Conservation (phyloP, 2,113 vertebrate genomes). For the Eulacestoma nigropectus region DNA sequence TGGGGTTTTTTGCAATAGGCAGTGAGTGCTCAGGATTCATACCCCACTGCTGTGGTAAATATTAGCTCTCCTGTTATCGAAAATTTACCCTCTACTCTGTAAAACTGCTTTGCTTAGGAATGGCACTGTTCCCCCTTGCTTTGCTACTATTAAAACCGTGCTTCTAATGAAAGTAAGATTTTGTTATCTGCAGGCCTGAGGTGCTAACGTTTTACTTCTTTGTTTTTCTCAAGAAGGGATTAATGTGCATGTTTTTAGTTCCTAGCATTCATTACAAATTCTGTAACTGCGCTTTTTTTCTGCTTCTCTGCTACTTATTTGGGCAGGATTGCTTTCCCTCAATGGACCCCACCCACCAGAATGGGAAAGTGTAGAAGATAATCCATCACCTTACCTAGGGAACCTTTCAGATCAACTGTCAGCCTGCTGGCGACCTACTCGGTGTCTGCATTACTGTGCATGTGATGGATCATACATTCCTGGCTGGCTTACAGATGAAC, state of each 20-base stretch:
- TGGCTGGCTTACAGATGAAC: neutral
- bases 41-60: neutral
- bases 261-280: neutral
- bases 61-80: neutral
- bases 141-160: neutral
- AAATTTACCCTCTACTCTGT: neutral
- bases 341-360: neutral
- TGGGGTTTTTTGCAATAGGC: neutral
- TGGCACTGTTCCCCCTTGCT: neutral
- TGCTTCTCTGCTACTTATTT: neutral
- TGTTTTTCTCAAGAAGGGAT: neutral
- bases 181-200: neutral
- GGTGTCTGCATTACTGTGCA: neutral
- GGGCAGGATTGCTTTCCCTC: neutral
- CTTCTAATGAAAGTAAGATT: neutral
- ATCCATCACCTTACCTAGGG: neutral
- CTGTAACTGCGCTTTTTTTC: neutral
- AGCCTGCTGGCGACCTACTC: neutral
- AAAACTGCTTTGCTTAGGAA: neutral
- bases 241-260: neutral
- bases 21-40: neutral
- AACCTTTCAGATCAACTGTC: neutral
- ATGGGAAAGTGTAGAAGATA: neutral
- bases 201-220: neutral
- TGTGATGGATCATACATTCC: neutral